Base-by-base conservation (phyloP, 1,140 invertebrate genomes). In the Platyscapa corneri region DNA sequence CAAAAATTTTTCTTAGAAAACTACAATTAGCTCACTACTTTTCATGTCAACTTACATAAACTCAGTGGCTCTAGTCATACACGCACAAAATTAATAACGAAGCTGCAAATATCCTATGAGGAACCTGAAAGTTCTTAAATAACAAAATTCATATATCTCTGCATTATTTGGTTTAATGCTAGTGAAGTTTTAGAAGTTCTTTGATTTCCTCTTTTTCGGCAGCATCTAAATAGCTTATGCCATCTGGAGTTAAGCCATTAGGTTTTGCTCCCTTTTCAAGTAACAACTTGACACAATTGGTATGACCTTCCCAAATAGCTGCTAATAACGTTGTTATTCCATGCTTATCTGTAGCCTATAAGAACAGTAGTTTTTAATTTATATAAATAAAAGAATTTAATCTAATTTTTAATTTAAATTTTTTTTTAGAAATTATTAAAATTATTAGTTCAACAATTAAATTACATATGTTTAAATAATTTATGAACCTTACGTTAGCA, bases 291-390 rank as follows among this genome's bases (percentile, higher is more conserved):
- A 99, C 98, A 94, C 97, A 98, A 82, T 96, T 95, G 78, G 96
- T 97, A 91, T 99, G 98, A 76, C 97, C 98, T 94, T 99, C 98
- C 97, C 97, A 99, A 89, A 99, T 98, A 86, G 98, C 98, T 87
- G 98, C 97, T 87, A 99, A 92, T 64, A 99, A 94, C 34, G 97
- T 96, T 83, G 96, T 98, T 87, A 99, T 99, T 14, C 97, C 98
- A 95, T 98, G 97, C 93, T 98, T 98, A 92, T 99, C 98, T 91
- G 95, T 95, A 80, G 96, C 95, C 97, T 98, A 56, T 23, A 30
- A 72, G 2, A 53, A 53, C 16, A 16, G 16, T 20, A 53, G 18
- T 53, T 12, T 53, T 65, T 53, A 56, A 75, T n/a, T n/a, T n/a
- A n/a, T n/a, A n/a, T n/a, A n/a, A n/a, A n/a, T n/a, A n/a, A n/a